A percentile compares a stretch with the other conserved stretches of the same genome.
Evolutionary conservation across 2,888 invertebrate species (phyloP).

Genomic region (Orgyia antiqua): DNA sequence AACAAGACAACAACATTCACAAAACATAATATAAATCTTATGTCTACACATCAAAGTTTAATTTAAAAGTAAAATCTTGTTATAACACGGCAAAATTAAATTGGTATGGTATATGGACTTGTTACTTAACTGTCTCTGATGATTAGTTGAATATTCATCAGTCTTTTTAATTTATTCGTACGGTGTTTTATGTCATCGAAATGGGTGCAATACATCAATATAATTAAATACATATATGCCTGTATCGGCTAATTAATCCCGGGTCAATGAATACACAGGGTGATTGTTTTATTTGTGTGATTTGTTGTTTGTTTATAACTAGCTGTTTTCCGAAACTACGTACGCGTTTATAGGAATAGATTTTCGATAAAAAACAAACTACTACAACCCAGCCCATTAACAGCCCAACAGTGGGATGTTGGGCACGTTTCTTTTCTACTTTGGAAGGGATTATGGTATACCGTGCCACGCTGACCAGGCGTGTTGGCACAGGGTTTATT

Average conservation of each 20-base stretch:
- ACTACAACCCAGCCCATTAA: too few species aligned
- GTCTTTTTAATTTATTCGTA: conserved; percentile 15
- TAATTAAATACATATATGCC: conserved; percentile 12
- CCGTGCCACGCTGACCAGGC: too few species aligned
- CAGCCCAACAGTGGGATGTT: too few species aligned
- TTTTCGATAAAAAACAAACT: too few species aligned
- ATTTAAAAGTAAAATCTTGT: conserved; percentile 1
- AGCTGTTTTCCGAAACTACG: too few species aligned
- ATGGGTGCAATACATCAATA: conserved; percentile 22
- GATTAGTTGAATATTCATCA: conserved; percentile 26
- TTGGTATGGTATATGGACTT: conserved; percentile 15
- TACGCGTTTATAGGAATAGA: too few species aligned
- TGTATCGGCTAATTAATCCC: conserved; percentile 16
- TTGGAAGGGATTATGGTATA: too few species aligned
- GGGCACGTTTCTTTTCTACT: too few species aligned
- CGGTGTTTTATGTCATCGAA: conserved; percentile 21
- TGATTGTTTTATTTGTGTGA: neutral
- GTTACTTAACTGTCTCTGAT: conserved; percentile 28
- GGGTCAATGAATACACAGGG: conserved; percentile 10
- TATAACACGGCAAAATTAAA: conserved; percentile 8
- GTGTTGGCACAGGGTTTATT: too few species aligned
- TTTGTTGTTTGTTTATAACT: too few species aligned
- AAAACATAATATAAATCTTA: conserved; percentile 2
- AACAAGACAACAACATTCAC: neutral
- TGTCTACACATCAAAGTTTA: neutral